Evolutionary conservation across 2,113 vertebrate species (phyloP).

Genomic region (Hemichromis elongatus): DNA sequence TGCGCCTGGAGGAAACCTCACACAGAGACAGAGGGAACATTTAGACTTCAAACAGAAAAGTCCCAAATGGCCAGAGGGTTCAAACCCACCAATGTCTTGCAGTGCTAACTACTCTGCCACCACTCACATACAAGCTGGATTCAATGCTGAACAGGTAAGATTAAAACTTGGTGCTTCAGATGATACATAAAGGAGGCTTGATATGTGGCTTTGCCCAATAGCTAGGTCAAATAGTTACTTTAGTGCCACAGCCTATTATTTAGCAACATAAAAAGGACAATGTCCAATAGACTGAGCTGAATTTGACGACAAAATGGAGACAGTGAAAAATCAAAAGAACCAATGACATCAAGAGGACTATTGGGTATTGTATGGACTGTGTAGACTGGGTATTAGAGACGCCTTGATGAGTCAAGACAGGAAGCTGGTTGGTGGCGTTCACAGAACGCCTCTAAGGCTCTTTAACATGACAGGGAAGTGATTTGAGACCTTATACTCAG

Average conservation of each 20-base stretch:
- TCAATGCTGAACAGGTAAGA: neutral
- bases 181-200: neutral
- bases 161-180: neutral
- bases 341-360: conserved; percentile 52
- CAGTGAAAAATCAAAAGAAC: conserved; percentile 42
- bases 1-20: neutral
- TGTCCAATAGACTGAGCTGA: conserved; percentile 37
- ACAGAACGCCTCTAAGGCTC: conserved; percentile 40
- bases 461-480: conserved; percentile 35
- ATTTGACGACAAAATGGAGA: neutral
- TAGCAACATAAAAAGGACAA: conserved; percentile 45
- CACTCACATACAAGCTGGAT: neutral
- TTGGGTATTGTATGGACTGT: conserved; percentile 14
- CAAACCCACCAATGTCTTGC: neutral
- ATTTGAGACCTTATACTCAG: conserved; percentile 39
- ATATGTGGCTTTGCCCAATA: neutral
- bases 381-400: conserved; percentile 38
- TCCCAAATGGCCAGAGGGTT: neutral
- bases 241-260: conserved; percentile 34
- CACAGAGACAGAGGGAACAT: neutral
- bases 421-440: conserved; percentile 46
- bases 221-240: neutral
- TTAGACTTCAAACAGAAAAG: neutral
- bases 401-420: conserved; percentile 61
- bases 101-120: neutral